These are phyloP conservation scores for Myotis pilosus DNA, from an alignment of 2,797 vertebrate genomes.

Conservation along the genomic window DNA sequence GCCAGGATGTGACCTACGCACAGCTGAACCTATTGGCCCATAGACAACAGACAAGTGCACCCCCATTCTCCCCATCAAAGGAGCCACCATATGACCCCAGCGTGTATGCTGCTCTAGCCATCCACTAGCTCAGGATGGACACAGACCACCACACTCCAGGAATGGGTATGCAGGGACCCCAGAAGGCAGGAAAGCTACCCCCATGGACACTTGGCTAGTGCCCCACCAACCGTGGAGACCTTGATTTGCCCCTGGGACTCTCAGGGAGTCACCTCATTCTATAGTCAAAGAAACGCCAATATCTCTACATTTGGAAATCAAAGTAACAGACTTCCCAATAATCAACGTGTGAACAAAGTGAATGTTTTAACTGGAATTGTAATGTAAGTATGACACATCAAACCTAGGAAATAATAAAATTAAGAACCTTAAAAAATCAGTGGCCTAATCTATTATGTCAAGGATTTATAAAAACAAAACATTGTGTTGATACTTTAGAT, in stretches of 20 bases:
- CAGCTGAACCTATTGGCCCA: not conserved
- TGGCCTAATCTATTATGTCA: too few relatives aligned
- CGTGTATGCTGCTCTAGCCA: not conserved
- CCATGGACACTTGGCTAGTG: too few relatives aligned
- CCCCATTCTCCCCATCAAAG: not conserved
- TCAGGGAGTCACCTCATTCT: too few relatives aligned
- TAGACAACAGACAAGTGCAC: fast-evolving
- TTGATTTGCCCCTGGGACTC: too few relatives aligned
- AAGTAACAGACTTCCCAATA: not conserved
- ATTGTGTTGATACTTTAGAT: too few relatives aligned
- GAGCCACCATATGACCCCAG: not conserved
- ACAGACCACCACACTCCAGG: not conserved
- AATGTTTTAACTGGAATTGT: not conserved
- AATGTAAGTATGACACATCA: not conserved
- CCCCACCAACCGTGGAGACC: too few relatives aligned
- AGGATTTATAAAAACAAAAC: too few relatives aligned
- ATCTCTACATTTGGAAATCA: not conserved
- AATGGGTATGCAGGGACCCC: not conserved
- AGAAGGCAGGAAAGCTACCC: too few relatives aligned
- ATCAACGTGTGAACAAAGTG: not conserved
- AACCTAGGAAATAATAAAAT: not conserved
- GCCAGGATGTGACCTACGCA: not conserved
- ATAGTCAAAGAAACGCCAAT: not conserved
- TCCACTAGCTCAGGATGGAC: not conserved
- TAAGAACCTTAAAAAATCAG: not conserved